A percentile compares a stretch with the other conserved stretches of the same genome.
These are phyloP conservation scores for Electrona antarctica DNA, from an alignment of 2,113 vertebrate genomes.

Conservation along the genomic window DNA sequence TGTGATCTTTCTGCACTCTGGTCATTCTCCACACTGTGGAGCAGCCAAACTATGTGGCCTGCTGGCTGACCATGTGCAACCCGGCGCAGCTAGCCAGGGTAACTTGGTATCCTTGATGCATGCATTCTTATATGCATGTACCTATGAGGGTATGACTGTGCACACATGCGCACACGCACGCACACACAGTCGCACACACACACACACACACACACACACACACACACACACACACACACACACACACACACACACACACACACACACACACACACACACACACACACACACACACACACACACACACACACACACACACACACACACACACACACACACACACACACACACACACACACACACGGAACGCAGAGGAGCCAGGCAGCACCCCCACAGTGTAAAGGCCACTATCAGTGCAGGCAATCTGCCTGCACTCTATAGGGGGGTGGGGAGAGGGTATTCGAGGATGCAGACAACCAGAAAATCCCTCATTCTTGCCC, in stretches of 20 bases:
- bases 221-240: too few species aligned
- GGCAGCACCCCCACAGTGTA: constrained; percentile 16
- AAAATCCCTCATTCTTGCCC: constrained; percentile 72
- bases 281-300: too few species aligned
- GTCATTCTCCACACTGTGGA: constrained; percentile 37
- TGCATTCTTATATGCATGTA: background rate
- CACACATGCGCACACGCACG: background rate
- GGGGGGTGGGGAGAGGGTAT: constrained; percentile 25
- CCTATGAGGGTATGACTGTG: constrained; percentile 16
- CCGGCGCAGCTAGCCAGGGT: background rate
- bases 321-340: too few species aligned
- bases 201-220: background rate
- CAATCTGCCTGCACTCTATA: constrained; percentile 28
- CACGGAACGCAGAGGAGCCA: constrained; percentile 13
- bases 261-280: too few species aligned
- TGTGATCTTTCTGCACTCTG: constrained; percentile 36
- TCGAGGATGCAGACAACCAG: constrained; percentile 47
- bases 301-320: too few species aligned
- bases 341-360: too few species aligned
- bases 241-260: too few species aligned
- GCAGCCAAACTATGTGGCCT: constrained; percentile 22
- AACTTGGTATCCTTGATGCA: background rate
- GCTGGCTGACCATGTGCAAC: constrained; percentile 14
- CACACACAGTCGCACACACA: background rate
- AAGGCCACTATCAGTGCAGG: constrained; percentile 34